phyloP scores from a whole-genome alignment of 2,113 vertebrate genomes.

The Setophaga kirtlandii region DNA sequence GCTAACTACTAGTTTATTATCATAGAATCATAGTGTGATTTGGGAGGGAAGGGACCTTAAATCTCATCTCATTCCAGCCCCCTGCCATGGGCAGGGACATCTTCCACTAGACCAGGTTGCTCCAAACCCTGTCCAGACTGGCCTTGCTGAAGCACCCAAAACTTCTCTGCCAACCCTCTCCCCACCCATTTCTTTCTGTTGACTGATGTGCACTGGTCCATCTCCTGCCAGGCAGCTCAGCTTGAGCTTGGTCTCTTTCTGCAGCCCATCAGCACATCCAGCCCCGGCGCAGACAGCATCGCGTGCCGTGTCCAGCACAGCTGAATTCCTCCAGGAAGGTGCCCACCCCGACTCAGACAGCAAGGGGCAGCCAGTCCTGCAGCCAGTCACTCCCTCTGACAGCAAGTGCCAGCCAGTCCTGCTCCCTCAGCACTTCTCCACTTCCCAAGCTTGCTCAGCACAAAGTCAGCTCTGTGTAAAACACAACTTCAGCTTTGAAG shows the following conservation, averaged over 20 bases:
- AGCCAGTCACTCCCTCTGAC: background rate
- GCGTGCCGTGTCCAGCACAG: background rate
- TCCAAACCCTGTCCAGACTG: background rate
- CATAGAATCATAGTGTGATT: background rate
- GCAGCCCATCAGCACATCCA: background rate
- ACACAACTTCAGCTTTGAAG: background rate
- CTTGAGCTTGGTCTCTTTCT: background rate
- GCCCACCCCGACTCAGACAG: accelerated
- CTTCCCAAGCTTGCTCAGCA: background rate
- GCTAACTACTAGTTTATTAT: background rate
- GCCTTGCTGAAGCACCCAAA: background rate
- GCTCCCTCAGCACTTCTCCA: background rate
- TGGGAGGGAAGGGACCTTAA: background rate
- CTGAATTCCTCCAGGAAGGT: background rate
- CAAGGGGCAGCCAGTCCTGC: background rate
- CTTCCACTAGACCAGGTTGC: background rate
- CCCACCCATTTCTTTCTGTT: background rate
- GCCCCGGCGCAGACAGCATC: accelerated
- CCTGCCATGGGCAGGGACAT: background rate
- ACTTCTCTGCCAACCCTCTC: background rate
- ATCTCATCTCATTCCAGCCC: background rate
- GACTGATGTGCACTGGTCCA: background rate
- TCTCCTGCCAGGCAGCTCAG: background rate
- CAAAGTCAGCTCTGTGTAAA: background rate
- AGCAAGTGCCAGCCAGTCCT: background rate